Conservation (phyloP, 2,113 vertebrate species). For the Elephantulus edwardii region DNA sequence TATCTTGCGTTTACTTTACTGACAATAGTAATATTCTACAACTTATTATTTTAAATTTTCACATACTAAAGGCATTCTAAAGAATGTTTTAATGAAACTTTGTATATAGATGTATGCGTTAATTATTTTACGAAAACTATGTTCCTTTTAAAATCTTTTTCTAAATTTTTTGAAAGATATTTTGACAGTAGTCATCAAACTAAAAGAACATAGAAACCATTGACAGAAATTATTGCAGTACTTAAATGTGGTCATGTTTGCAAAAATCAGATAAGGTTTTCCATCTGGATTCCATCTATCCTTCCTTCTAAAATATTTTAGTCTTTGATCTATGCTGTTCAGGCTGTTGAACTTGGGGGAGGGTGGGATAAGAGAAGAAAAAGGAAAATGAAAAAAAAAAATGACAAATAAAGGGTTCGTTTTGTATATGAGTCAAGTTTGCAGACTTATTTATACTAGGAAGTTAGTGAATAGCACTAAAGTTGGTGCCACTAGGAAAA, state of each 20-base stretch:
- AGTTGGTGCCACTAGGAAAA: neutral
- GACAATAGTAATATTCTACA: neutral
- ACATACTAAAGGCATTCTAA: neutral
- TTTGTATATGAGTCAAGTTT: neutral
- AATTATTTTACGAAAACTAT: neutral
- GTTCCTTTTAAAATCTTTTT: neutral
- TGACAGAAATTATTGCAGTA: conserved; percentile 1
- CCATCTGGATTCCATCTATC: neutral
- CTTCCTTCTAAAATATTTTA: neutral
- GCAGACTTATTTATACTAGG: neutral
- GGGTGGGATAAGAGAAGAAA: neutral
- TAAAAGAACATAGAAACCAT: conserved; percentile 8
- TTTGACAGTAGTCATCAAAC: neutral
- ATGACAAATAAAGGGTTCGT: neutral
- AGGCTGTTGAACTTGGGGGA: neutral
- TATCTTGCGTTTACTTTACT: neutral
- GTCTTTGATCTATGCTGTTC: conserved; percentile 1
- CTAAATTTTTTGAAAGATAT: neutral
- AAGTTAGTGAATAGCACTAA: neutral
- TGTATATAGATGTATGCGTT: neutral
- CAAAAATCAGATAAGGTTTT: conserved; percentile 40
- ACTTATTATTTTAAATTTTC: neutral
- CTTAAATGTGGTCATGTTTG: neutral
- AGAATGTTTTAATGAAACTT: neutral
- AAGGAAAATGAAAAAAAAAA: neutral